Base-by-base conservation (phyloP, 2,888 invertebrate genomes). In the Allolobophora icterica region DNA sequence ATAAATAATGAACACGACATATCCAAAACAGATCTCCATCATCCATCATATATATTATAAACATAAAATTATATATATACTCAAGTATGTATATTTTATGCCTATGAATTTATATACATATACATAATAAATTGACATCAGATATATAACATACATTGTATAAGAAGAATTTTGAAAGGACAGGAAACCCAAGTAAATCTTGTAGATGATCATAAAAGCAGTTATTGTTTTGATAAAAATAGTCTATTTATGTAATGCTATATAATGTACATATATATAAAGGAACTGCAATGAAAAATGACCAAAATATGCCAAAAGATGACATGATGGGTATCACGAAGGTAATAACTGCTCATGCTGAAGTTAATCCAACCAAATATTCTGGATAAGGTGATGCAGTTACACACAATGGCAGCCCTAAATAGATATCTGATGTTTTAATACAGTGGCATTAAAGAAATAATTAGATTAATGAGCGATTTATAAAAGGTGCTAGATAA, bases 131-230 rank as follows among this genome's bases (percentile, higher is more conserved):
- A 52, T 24, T 24, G 52, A 52, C 24, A 52, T 52, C 24, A 21
- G 17, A 52, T 24, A 52, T 11, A 24, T 2, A 52, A 52, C 24
- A 71, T n/a, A 71, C 71, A 8, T n/a, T n/a, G n/a, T 71, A 71
- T 71, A 71, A 71, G 71, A 71, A 30, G 30, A 8, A 71, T 71
- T 71, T 71, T 11, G 71, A 30, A n/a, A n/a, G 30, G 71, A 71
- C 71, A 71, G 30, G 71, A 71, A 71, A 71, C n/a, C 30, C 30
- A 71, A 71, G n/a, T n/a, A 30, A 71, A 52, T 52, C 52, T 52
- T 21, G 71, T 30, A 71, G 71, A 71, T n/a, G 71, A 71, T 71
- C 71, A 71, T 71, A n/a, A 71, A 71, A 71, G 71, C 71, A 71
- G 71, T 1, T n/a, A n/a, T 71, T 11, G 17, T 71, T 71, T 71